phyloP scores from a whole-genome alignment of 2,797 vertebrate species.

The Tauraco hartlaubi region DNA sequence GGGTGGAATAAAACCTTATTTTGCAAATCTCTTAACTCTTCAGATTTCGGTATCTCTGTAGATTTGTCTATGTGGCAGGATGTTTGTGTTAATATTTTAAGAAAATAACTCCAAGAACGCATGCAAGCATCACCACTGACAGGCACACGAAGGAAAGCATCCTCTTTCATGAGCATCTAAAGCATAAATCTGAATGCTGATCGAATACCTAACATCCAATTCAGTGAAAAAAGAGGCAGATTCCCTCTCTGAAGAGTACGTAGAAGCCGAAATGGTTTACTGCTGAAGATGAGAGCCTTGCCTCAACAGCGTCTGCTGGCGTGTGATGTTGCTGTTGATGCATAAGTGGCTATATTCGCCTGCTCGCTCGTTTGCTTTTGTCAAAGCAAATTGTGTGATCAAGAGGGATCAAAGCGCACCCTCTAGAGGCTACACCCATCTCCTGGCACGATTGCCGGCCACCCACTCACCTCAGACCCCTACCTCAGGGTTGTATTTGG shows the following conservation, averaged over 20 bases:
- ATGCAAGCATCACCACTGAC: neutral
- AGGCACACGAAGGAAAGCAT: neutral
- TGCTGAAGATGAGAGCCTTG: neutral
- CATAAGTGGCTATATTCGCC: neutral
- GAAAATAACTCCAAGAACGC: neutral
- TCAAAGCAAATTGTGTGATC: neutral
- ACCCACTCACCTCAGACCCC: neutral
- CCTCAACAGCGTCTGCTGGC: neutral
- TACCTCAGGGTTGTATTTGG: neutral
- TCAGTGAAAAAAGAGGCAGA: neutral
- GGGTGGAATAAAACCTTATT: constrained; percentile 41
- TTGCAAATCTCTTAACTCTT: constrained; percentile 28
- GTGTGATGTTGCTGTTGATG: neutral
- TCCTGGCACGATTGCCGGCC: neutral
- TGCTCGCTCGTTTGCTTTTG: neutral
- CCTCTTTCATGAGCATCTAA: constrained; percentile 22
- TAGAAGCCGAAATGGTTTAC: neutral
- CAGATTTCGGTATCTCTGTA: constrained; percentile 1
- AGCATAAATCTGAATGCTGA: constrained; percentile 48
- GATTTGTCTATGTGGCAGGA: neutral
- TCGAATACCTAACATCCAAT: neutral
- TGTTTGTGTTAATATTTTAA: neutral
- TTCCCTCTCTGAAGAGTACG: neutral
- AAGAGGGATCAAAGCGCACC: constrained; percentile 22
- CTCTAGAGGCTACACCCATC: neutral